These are phyloP conservation scores for Sclerodermus sp. DNA, from an alignment of 2,888 invertebrate genomes.

Conservation along the genomic window DNA sequence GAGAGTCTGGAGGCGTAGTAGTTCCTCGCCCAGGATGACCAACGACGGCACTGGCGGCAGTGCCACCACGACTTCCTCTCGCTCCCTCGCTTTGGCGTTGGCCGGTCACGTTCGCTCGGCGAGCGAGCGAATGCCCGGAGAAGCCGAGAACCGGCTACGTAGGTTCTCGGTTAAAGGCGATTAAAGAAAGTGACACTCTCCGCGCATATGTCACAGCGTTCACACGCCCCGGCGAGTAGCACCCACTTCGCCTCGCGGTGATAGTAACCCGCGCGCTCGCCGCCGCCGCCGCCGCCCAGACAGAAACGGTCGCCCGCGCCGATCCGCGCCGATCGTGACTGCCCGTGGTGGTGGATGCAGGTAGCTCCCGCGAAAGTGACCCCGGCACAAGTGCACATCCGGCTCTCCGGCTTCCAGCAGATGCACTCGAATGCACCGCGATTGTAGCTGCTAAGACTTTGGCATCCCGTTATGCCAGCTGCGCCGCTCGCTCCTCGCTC, in stretches of 20 bases:
- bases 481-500: constrained; percentile 12
- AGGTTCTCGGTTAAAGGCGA: constrained; percentile 27
- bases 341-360: constrained; percentile 27
- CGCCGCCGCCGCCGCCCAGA: constrained; percentile 6
- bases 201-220: constrained; percentile 57
- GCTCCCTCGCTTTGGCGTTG: too few relatives aligned
- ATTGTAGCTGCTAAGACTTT: too few relatives aligned
- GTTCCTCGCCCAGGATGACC: too few relatives aligned
- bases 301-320: constrained; percentile 18
- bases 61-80: too few relatives aligned
- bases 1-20: too few relatives aligned
- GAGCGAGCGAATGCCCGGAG: too few relatives aligned
- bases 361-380: constrained; percentile 33
- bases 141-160: constrained; percentile 24
- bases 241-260: constrained; percentile 45
- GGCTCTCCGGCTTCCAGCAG: constrained; percentile 16
- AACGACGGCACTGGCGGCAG: too few relatives aligned
- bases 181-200: constrained; percentile 56
- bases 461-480: not conserved
- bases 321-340: constrained; percentile 22
- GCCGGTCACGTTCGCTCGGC: too few relatives aligned
- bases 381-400: constrained; percentile 34
- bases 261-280: constrained; percentile 24
- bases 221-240: constrained; percentile 53
- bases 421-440: too few relatives aligned